These are phyloP conservation scores for Amiota minor DNA, from an alignment of 2,888 invertebrate genomes.

Conservation along the genomic window DNA sequence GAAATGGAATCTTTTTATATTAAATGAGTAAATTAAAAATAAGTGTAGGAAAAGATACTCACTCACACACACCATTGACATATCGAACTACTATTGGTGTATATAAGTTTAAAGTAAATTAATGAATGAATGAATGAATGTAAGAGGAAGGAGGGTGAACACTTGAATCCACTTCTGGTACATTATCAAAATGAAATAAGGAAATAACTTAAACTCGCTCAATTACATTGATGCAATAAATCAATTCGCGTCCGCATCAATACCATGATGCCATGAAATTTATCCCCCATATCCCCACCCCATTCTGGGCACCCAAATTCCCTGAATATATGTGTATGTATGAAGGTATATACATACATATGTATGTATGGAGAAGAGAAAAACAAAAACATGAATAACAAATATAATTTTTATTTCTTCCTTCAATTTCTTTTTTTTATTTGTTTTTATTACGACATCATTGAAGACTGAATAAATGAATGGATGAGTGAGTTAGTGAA, in stretches of 20 bases:
- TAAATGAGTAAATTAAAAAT: no score
- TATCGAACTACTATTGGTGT: no score
- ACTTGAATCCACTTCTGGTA: no score
- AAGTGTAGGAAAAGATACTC: no score
- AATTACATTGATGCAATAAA: slow-evolving; percentile 16
- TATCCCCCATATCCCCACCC: not conserved
- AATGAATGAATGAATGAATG: no score
- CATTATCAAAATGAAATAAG: no score
- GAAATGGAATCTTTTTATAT: no score
- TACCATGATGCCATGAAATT: not conserved
- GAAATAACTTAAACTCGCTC: slow-evolving; percentile 24
- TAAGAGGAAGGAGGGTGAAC: no score
- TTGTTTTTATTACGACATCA: not conserved
- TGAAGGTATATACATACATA: not conserved
- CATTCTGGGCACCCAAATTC: no score
- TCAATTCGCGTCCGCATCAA: not conserved
- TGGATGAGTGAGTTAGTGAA: not conserved
- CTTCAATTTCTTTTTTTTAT: not conserved
- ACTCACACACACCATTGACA: no score
- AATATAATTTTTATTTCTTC: not conserved
- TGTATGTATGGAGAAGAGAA: not conserved
- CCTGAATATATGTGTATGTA: not conserved
- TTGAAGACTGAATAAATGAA: not conserved
- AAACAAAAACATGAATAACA: not conserved
- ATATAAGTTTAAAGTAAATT: no score